Percentiles rank a stretch among this genome's conserved stretches.
Evolutionary conservation across 2,113 vertebrate genomes (phyloP).

Genomic region (Dromaius novaehollandiae): DNA sequence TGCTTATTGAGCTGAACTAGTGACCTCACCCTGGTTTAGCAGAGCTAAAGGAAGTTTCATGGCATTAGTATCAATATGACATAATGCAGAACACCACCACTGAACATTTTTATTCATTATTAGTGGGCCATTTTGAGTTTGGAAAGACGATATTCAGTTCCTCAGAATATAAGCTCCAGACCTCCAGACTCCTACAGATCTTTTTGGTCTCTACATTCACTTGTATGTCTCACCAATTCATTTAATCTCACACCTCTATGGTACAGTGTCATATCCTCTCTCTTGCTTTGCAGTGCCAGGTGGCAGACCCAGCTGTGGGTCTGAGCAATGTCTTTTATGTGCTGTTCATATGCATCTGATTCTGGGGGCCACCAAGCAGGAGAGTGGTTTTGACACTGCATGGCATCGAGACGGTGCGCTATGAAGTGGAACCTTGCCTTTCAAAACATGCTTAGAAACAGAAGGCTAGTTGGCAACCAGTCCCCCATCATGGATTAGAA

Average conservation of each 20-base stretch:
- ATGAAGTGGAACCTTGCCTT: no score
- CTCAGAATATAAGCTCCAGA: neutral
- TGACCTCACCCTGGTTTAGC: neutral
- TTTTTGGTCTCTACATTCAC: neutral
- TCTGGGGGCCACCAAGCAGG: neutral
- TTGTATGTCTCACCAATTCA: accelerated
- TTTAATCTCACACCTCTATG: neutral
- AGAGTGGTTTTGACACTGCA: neutral
- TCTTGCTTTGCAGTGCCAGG: neutral
- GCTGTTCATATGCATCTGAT: neutral
- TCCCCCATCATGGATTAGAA: no score
- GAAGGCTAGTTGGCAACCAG: no score
- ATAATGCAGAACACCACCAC: accelerated
- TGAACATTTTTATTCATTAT: neutral
- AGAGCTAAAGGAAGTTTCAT: neutral
- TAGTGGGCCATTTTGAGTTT: neutral
- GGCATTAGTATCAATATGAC: neutral
- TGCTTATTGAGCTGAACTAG: neutral
- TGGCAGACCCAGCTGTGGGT: neutral
- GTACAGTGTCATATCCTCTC: accelerated
- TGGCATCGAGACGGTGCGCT: no score
- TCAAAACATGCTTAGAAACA: no score
- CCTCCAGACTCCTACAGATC: neutral
- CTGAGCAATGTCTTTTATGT: neutral
- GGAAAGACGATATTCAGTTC: neutral